Base-by-base conservation (phyloP, 2,888 invertebrate species). In the Nasonia oneida region DNA sequence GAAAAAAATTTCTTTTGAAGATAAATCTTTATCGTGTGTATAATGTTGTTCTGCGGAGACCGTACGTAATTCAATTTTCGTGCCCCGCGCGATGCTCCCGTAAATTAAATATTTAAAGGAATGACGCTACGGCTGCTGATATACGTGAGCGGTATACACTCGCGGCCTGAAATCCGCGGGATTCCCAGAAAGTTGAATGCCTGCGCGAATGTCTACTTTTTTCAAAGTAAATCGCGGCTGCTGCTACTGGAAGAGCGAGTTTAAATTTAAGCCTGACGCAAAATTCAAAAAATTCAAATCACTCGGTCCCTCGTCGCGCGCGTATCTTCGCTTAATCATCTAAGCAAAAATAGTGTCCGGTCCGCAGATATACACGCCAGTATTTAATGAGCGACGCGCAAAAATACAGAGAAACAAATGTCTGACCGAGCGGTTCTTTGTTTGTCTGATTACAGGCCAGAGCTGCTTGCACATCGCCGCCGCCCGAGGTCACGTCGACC, bases 401-500 rank as follows among this genome's bases (percentile, higher is more conserved):
- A 42, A 47, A 47, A 47, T 10, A 10, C 8, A 47, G 12, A 71
- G 29, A 64, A 5, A 64, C n/a, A 42, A 47, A 79, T 39, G 73
- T 57, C 29, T 12, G 64, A 75, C 42, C n/a, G 47, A 6, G 71
- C 23, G 47, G 42, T 73, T 37, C 39, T 15, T 39, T 18, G 18
- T 23, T 53, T 6, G 64, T 82, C 33, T 82, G 78, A 3, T 85
- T 87, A 0, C 95, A 98, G 98, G 98, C 92, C 96, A 97, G 94
- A 96, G 96, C 87, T 97, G 97, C 92, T 95, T 98, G 79, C 98
- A 98, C 93, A 93, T 98, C 89, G 98, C 98, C 57, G 97, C 97
- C 23, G 94, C 95, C 84, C 95, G 95, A 47, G 97, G 97, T 4
- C 96, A 97, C 90, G 94, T 96, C 80, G 96, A 97, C 73, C 95